These are phyloP conservation scores for Aphelocoma californica DNA, from an alignment of 2,797 vertebrate species.

Conservation along the genomic window DNA sequence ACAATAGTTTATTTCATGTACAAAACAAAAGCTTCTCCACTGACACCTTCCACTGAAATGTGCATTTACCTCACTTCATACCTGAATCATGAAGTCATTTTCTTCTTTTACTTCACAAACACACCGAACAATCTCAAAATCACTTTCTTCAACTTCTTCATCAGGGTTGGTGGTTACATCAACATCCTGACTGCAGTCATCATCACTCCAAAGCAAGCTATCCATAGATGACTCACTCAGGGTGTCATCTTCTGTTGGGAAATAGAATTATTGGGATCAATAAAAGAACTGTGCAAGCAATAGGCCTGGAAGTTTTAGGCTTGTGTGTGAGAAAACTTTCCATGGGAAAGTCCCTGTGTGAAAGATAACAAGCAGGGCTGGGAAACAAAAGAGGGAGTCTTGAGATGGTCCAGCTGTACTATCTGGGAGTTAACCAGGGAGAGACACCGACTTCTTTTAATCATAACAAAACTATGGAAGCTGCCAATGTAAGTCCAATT, in stretches of 20 bases:
- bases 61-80: slow-evolving; percentile 31
- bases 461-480: no score
- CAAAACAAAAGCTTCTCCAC: background rate
- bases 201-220: slow-evolving; percentile 93
- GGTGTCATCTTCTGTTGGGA: slow-evolving; percentile 84
- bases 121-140: slow-evolving; percentile 90
- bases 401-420: no score
- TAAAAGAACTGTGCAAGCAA: no score
- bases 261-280: no score
- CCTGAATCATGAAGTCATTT: slow-evolving; percentile 99
- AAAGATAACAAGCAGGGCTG: no score
- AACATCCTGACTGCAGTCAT: slow-evolving; percentile 85
- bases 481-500: no score
- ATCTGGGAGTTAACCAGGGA: no score
- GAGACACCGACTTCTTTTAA: no score
- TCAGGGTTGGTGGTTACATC: slow-evolving; percentile 84
- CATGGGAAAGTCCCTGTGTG: no score
- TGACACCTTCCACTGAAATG: background rate
- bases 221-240: slow-evolving; percentile 91
- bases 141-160: slow-evolving; percentile 81
- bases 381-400: no score
- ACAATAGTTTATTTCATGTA: background rate
- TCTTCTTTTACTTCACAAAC: slow-evolving; percentile 96
- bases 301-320: no score
- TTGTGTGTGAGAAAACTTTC: no score